A percentile compares a stretch with the other conserved stretches of the same genome.
These are phyloP conservation scores for Tetranychus piercei DNA, from an alignment of 2,888 invertebrate genomes.

Conservation along the genomic window DNA sequence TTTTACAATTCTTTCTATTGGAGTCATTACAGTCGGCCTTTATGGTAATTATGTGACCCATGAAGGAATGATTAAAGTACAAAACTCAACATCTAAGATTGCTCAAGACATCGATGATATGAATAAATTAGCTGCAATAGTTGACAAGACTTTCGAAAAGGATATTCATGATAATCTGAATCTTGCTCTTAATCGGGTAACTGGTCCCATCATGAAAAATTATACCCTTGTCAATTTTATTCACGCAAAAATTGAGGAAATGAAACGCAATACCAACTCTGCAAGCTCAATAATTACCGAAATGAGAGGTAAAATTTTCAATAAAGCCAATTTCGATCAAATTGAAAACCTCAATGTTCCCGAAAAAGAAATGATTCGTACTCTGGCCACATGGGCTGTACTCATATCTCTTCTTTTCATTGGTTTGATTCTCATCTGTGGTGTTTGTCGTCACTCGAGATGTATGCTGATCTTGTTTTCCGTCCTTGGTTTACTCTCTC, in stretches of 20 bases:
- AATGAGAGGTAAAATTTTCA: not conserved
- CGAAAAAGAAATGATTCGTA: constrained; percentile 37
- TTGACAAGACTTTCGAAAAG: constrained; percentile 18
- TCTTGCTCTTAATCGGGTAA: constrained; percentile 15
- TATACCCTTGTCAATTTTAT: constrained; percentile 10
- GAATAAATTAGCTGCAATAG: constrained; percentile 16
- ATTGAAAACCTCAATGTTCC: constrained; percentile 17
- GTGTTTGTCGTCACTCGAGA: constrained; percentile 67
- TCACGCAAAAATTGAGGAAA: not conserved
- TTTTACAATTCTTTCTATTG: constrained; percentile 30
- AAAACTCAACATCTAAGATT: constrained; percentile 32
- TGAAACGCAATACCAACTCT: constrained; percentile 21
- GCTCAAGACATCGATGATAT: constrained; percentile 19
- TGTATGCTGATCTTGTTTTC: constrained; percentile 73
- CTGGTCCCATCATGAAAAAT: constrained; percentile 16
- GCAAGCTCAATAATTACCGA: not conserved
- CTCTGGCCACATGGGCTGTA: constrained; percentile 75
- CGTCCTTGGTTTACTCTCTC: constrained; percentile 63
- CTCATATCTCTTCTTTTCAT: constrained; percentile 65
- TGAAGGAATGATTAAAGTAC: constrained; percentile 47
- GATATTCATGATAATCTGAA: constrained; percentile 20
- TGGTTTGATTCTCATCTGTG: constrained; percentile 70
- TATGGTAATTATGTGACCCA: constrained; percentile 89
- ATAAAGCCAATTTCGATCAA: constrained; percentile 17
- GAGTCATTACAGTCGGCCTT: constrained; percentile 65